Conservation (phyloP, 2,113 vertebrate genomes). For the Pelusios castaneus region DNA sequence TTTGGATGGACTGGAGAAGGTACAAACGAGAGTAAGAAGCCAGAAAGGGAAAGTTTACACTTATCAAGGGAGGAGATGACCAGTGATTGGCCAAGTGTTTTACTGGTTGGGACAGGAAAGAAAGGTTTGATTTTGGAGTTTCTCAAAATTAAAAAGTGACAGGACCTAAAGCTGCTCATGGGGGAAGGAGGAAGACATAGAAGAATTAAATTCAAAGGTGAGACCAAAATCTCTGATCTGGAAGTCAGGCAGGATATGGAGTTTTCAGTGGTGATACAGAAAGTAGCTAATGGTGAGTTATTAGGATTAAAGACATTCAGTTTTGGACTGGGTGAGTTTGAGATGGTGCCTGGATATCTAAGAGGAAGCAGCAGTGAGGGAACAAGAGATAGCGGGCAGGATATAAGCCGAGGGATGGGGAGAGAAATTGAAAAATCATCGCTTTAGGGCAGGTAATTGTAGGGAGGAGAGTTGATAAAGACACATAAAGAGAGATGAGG, state of each 20-base stretch:
- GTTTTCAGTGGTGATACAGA: neutral
- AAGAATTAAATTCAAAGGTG: neutral
- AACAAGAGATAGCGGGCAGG: neutral
- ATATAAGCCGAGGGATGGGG: neutral
- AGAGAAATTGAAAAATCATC: neutral
- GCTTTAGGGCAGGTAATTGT: neutral
- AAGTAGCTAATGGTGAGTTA: neutral
- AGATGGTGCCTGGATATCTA: neutral
- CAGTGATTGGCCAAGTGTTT: neutral
- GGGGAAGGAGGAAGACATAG: neutral
- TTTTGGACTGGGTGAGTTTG: neutral
- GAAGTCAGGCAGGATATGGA: neutral
- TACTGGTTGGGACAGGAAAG: neutral
- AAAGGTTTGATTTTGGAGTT: neutral
- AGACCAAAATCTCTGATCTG: neutral
- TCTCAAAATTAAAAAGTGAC: neutral
- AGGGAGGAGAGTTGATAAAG: neutral
- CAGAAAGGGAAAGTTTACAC: neutral
- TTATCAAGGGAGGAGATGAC: neutral
- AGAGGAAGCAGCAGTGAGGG: neutral
- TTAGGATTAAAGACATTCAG: neutral
- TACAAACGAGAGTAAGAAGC: neutral
- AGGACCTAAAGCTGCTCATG: neutral
- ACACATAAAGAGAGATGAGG: neutral
- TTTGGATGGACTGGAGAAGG: neutral